Evolutionary conservation across 2,113 vertebrate genomes (phyloP), one percentile per base, ranked within the genome.

Genomic region (Tragelaphus imberbis): DNA sequence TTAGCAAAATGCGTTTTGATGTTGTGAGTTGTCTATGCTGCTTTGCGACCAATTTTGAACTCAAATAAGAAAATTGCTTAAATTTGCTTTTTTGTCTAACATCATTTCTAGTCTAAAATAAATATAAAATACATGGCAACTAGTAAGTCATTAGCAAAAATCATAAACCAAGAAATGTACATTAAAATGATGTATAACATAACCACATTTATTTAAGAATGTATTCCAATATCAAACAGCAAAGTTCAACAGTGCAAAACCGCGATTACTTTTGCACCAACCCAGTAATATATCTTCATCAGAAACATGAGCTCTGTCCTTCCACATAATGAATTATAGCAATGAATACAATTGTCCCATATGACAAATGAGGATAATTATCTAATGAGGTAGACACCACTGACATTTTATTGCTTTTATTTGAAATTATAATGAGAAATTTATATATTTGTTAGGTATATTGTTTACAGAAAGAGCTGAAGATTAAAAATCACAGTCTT

Each of bases 401-500:
- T 94, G 94, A 95, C 7, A 53, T 96, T 94, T 65, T 55, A 86
- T 88, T 94, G 82, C 36, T 75, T 98, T 89, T 94, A 55, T 84
- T 91, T 95, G 58, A 88, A 94, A 87, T 96, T 98, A 2, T 97
- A 97, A 98, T 97, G 65, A 80, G 75, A 95, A 94, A 94, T 92
- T 36, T 95, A 86, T 98, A 2, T 98, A 44, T 97, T 97, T 96
- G 13, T 96, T 98, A 99, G 99, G 95, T 99, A 95, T 98, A 89
- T 71, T 98, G 98, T 61, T 99, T 99, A 95, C 99, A 99, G 98
- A 99, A 99, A 97, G 99, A 99, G 96, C 97, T 99, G 90, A 99
- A 99, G 92, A 94, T 98, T 81, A 98, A 98, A 98, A 98, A 92
- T 82, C 98, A 99, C 97, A 98, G 88, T 80, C 99, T 99, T 97